Evolutionary conservation across 2,113 vertebrate genomes (phyloP), one percentile per base, ranked within the genome.

Genomic region (Pogona vitticeps): DNA sequence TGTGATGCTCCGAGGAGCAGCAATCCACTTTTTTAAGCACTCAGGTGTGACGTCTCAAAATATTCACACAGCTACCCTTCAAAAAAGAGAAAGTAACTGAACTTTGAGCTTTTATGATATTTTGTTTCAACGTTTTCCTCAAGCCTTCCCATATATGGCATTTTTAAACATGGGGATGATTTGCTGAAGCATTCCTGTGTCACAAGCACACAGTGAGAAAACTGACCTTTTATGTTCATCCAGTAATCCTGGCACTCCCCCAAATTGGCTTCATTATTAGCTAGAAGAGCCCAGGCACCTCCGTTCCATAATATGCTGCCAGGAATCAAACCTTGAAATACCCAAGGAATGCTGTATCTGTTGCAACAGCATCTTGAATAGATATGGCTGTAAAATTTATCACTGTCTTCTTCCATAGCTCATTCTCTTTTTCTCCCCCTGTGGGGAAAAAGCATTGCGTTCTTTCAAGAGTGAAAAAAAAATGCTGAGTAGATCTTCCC

Each of bases 361-460:
- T 63, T 81, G 59, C 70, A 89, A 86, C 23, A 86, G 38, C n/a
- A 90, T 63, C 46, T 84, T 84, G 63, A 80, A 63, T 6, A 65
- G 78, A 88, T 52, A 52, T 91, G 89, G 85, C 18, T 87, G 88
- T 61, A 87, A 58, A 52, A 88, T 78, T 5, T 75, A 42, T 59
- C 78, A 3, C 80, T 79, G 13, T 80, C 86, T 87, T 86, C 71
- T 31, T 83, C 91, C 52, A 83, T 17, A 90, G 6, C 15, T 58
- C 46, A 59, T 61, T 79, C 23, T 31, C 1, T 0, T 70, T 85
- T 79, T 46, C 84, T 52, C 10, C 46, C 46, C 46, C 28, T 80
- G 61, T 80, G 18, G 2, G 31, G 82, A 90, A 89, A 72, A 0
- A 0, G 59, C 71, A 88, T 3, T 2, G 28, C 23, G 80, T 18